Conservation (phyloP, 2,888 invertebrate species). For the Netelia virgata region DNA sequence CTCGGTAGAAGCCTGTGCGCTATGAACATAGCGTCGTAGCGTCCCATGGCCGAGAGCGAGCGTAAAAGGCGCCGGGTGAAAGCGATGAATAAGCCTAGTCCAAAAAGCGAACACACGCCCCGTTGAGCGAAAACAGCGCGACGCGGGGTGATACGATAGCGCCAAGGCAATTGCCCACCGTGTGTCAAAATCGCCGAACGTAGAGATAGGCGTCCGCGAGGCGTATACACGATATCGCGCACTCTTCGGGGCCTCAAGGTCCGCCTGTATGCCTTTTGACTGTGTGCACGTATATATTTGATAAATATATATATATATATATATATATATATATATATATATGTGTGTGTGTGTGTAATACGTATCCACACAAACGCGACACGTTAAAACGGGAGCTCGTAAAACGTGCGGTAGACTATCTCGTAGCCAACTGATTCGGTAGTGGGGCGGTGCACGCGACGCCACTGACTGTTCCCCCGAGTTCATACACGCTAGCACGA, state of each 20-base stretch:
- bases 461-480: slow-evolving; percentile 68
- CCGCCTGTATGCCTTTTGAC: slow-evolving; percentile 63
- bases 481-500: slow-evolving; percentile 61
- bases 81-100: not conserved
- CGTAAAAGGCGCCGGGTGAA: not conserved
- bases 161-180: not conserved
- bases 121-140: slow-evolving; percentile 50
- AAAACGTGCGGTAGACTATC: slow-evolving; percentile 64
- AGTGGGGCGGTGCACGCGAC: slow-evolving; percentile 69
- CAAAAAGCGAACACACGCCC: slow-evolving; percentile 54
- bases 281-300: slow-evolving; percentile 38
- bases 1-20: not conserved
- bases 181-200: slow-evolving; percentile 57
- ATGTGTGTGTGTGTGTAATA: too few species aligned
- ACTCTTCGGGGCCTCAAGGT: slow-evolving; percentile 63
- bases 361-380: slow-evolving; percentile 7
- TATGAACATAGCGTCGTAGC: not conserved
- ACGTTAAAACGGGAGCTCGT: slow-evolving; percentile 59
- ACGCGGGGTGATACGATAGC: slow-evolving; percentile 26
- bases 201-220: slow-evolving; percentile 64
- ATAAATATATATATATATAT: slow-evolving; percentile 18
- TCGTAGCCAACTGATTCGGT: slow-evolving; percentile 64
- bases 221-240: slow-evolving; percentile 64
- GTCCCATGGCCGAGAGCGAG: slow-evolving; percentile 11
- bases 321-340: slow-evolving; percentile 12